Evolutionary conservation across 2,888 invertebrate species (phyloP).

Genomic region (Drosophila ustulata): DNA sequence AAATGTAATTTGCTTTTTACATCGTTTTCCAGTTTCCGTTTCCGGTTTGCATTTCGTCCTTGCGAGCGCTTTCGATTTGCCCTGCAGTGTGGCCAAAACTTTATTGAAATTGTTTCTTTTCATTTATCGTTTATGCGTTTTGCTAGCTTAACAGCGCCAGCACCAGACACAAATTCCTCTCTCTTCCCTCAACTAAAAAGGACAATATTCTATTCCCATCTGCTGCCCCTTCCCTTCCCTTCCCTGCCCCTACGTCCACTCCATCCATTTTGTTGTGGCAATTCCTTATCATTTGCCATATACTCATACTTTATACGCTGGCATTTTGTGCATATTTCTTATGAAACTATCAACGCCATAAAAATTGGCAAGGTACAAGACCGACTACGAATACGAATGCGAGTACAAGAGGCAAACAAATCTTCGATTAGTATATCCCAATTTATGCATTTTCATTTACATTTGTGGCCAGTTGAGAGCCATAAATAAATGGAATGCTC

Average conservation of each 20-base stretch:
- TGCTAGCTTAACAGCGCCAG: slow-evolving; percentile 39
- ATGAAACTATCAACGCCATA: slow-evolving; percentile 50
- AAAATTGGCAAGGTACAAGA: slow-evolving; percentile 32
- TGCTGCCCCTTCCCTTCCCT: no score
- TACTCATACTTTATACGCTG: slow-evolving; percentile 37
- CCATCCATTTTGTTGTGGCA: slow-evolving; percentile 32
- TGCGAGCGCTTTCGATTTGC: slow-evolving; percentile 43
- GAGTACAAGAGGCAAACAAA: slow-evolving; percentile 22
- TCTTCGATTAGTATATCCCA: slow-evolving; percentile 54
- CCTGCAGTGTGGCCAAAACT: slow-evolving; percentile 60
- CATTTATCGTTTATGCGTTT: slow-evolving; percentile 72
- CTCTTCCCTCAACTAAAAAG: neutral
- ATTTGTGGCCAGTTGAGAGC: slow-evolving; percentile 42
- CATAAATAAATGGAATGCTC: slow-evolving; percentile 37
- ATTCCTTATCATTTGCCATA: slow-evolving; percentile 47
- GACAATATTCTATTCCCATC: neutral
- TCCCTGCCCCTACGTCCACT: neutral
- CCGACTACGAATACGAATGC: neutral
- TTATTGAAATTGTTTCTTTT: slow-evolving; percentile 77
- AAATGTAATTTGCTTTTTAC: slow-evolving; percentile 74
- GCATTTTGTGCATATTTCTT: slow-evolving; percentile 46
- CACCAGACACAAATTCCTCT: slow-evolving; percentile 16
- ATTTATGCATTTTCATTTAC: slow-evolving; percentile 59
- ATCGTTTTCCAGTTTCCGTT: slow-evolving; percentile 69
- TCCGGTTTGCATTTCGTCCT: slow-evolving; percentile 69